Evolutionary conservation across 2,113 vertebrate genomes (phyloP), one percentile per base, ranked within the genome.

Genomic region (Apteryx mantelli): DNA sequence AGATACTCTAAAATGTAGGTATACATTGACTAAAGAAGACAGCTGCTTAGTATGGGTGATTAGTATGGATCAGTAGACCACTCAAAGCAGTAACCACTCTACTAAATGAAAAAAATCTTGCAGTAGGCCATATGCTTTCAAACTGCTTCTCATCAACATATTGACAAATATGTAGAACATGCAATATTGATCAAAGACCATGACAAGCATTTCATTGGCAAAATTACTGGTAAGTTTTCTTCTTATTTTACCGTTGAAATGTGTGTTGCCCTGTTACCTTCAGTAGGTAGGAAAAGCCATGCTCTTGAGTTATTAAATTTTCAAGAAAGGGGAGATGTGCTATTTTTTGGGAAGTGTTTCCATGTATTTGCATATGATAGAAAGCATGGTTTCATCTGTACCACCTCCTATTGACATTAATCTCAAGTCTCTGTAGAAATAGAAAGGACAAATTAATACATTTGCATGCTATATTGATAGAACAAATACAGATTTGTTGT

Each of bases 341-440:
- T 93, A 94, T 96, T 97, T 98, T 38, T 97, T 98, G 85, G 98
- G 98, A 61, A 99, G 92, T 8, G 50, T 99, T 85, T 97, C 98
- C 99, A 99, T 98, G 94, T 98, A 97, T 96, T 99, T 99, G 97
- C 98, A 99, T 96, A 99, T 99, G 95, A 99, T 98, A 89, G 98
- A 98, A 93, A 99, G 97, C 98, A 98, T 99, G 75, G 98, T 98
- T 97, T 99, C 99, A 77, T 98, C 99, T 40, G 98, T 96, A 17
- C 98, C 98, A 18, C 14, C 98, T 79, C 98, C 98, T 82, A 98
- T 98, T 5, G 98, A 99, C 17, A 98, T 1, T 58, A 99, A 20
- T 78, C 98, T 98, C 32, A 98, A 80, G 80, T 99, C 98, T 95
- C 99, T 99, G 98, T 63, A 90, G 53, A 90, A 73, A 91, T 4